Evolutionary conservation across 2,113 vertebrate species (phyloP).

Genomic region (Phalacrocorax aristotelis): DNA sequence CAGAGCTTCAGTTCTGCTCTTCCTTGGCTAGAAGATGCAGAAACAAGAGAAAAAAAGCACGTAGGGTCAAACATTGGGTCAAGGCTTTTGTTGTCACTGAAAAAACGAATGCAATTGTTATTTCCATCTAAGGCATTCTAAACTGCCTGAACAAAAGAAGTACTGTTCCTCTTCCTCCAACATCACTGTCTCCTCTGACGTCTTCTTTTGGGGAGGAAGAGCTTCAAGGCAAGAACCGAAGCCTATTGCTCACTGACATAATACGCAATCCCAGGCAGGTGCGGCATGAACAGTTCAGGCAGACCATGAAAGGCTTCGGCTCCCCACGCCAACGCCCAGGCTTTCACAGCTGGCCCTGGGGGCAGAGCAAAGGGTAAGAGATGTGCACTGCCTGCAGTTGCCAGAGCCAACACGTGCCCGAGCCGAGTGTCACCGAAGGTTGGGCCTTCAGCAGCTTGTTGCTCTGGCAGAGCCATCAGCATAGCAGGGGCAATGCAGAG

Average conservation of each 20-base stretch:
- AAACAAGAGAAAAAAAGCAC: not conserved
- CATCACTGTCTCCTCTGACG: not conserved
- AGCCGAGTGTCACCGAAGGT: not conserved
- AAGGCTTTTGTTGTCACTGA: constrained; percentile 64
- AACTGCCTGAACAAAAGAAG: not conserved
- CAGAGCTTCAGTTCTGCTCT: not conserved
- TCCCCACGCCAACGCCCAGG: not conserved
- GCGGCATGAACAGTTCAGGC: not conserved
- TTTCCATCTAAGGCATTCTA: constrained; percentile 17
- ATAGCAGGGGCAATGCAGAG: rapidly evolving
- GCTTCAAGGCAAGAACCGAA: not conserved
- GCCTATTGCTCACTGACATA: not conserved
- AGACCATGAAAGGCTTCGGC: not conserved
- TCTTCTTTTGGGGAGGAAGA: not conserved
- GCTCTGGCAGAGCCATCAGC: not conserved
- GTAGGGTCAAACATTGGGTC: constrained; percentile 18
- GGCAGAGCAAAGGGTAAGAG: not conserved
- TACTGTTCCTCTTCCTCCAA: not conserved
- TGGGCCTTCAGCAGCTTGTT: not conserved
- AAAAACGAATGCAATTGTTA: constrained; percentile 70
- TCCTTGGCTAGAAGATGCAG: not conserved
- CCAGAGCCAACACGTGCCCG: rapidly evolving
- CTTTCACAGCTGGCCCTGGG: not conserved
- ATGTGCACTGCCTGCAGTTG: not conserved
- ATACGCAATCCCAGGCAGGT: not conserved